phyloP scores from a whole-genome alignment of 2,797 vertebrate species.

The Enteromius fasciolatus region DNA sequence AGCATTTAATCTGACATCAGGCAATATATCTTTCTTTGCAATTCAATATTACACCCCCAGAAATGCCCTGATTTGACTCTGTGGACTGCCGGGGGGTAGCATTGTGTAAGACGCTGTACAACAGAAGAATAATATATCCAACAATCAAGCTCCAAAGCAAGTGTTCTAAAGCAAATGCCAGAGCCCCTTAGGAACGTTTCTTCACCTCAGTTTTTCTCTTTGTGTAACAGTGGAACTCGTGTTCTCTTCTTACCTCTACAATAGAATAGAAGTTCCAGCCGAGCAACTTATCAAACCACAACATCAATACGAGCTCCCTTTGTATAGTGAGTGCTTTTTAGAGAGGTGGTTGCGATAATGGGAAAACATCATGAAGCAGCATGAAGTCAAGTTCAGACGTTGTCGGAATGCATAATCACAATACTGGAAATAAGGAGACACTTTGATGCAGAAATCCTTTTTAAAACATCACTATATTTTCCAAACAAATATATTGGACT shows the following conservation, averaged over 20 bases:
- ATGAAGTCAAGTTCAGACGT: constrained; percentile 18
- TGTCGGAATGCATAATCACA: constrained; percentile 36
- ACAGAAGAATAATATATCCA: constrained; percentile 34
- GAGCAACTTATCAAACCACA: constrained; percentile 43
- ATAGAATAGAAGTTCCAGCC: constrained; percentile 22
- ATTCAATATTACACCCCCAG: constrained; percentile 11
- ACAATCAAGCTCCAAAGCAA: constrained; percentile 30
- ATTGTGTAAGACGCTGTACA: constrained; percentile 15
- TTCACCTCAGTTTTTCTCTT: constrained; percentile 5
- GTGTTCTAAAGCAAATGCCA: constrained; percentile 14
- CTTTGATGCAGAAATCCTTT: neutral
- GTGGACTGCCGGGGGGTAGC: constrained; percentile 11
- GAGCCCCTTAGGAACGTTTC: constrained; percentile 23
- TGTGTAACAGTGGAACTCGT: constrained; percentile 6
- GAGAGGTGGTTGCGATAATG: constrained; percentile 27
- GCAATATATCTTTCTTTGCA: constrained; percentile 7
- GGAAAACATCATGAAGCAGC: constrained; percentile 26
- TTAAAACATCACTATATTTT: neutral
- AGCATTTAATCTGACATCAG: constrained; percentile 8
- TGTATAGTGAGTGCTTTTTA: constrained; percentile 27
- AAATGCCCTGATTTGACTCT: constrained; percentile 33
- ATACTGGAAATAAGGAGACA: neutral
- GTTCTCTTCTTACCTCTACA: constrained; percentile 28
- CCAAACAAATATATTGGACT: neutral
- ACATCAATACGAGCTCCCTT: constrained; percentile 41